A percentile compares a stretch with the other conserved stretches of the same genome.
Conservation (phyloP, 2,888 invertebrate genomes). For the Mystacides longicornis region DNA sequence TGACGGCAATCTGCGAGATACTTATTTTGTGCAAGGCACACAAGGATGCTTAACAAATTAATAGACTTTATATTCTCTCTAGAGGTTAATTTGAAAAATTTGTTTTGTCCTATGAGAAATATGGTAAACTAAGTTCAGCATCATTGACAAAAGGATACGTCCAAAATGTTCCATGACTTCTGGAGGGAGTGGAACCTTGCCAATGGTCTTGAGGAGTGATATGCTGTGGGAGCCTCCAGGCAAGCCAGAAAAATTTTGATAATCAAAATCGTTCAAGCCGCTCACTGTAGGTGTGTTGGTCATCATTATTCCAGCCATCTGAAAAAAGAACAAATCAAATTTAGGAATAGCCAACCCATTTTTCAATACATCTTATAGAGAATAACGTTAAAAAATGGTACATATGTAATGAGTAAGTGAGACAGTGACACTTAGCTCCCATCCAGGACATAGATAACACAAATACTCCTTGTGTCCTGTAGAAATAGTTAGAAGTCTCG, state of each 20-base stretch:
- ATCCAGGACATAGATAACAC: not conserved
- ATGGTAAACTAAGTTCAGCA: too few relatives aligned
- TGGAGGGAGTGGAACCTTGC: constrained; percentile 82
- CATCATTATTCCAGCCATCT: constrained; percentile 58
- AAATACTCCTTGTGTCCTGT: not conserved
- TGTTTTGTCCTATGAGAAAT: too few relatives aligned
- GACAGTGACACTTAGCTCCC: too few relatives aligned
- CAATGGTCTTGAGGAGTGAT: constrained; percentile 70
- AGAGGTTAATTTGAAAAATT: too few relatives aligned
- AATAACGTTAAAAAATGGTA: too few relatives aligned
- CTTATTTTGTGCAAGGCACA: too few relatives aligned
- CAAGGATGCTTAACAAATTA: too few relatives aligned
- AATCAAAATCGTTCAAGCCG: constrained; percentile 86
- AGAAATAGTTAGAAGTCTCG: not conserved
- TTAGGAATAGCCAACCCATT: too few relatives aligned
- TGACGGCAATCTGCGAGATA: too few relatives aligned
- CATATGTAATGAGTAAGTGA: too few relatives aligned
- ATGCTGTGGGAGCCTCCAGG: constrained; percentile 62
- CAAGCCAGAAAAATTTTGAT: constrained; percentile 69
- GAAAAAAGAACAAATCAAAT: constrained; percentile 9
- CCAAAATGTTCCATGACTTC: constrained; percentile 94
- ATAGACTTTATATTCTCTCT: too few relatives aligned
- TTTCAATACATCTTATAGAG: too few relatives aligned
- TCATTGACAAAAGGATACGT: constrained; percentile 81
- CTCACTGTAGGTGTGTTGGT: constrained; percentile 76